Conservation (phyloP, 2,888 invertebrate genomes). For the Latrodectus elegans region DNA sequence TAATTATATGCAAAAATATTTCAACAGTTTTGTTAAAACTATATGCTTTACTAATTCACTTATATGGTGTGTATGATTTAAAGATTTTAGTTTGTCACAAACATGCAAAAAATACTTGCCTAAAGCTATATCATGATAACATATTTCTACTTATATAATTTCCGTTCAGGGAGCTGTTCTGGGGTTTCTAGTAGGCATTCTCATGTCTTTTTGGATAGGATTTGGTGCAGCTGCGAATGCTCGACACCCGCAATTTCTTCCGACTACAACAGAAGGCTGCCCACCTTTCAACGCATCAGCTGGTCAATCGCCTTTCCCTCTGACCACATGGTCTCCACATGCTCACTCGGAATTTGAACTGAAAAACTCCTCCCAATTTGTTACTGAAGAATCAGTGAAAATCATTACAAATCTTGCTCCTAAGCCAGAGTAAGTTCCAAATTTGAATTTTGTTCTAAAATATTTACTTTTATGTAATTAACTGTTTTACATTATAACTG, state of each 20-base stretch:
- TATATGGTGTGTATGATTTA: neutral
- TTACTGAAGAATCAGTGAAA: no score
- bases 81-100: neutral
- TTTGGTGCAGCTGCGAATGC: constrained; percentile 52
- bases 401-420: no score
- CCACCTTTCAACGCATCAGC: no score
- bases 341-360: no score
- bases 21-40: neutral
- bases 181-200: constrained; percentile 21
- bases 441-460: no score
- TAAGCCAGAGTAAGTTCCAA: no score
- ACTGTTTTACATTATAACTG: no score
- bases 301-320: no score
- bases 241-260: neutral
- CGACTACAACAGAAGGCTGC: no score
- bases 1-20: neutral
- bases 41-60: neutral
- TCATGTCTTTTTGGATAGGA: constrained; percentile 45
- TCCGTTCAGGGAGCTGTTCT: constrained; percentile 41
- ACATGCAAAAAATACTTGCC: neutral
- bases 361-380: no score
- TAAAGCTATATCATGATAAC: neutral
- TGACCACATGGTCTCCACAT: no score
- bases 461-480: no score
- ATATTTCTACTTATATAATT: neutral